These are phyloP conservation scores for Hylaeus volcanicus DNA, from an alignment of 1,140 invertebrate genomes.

Conservation along the genomic window DNA sequence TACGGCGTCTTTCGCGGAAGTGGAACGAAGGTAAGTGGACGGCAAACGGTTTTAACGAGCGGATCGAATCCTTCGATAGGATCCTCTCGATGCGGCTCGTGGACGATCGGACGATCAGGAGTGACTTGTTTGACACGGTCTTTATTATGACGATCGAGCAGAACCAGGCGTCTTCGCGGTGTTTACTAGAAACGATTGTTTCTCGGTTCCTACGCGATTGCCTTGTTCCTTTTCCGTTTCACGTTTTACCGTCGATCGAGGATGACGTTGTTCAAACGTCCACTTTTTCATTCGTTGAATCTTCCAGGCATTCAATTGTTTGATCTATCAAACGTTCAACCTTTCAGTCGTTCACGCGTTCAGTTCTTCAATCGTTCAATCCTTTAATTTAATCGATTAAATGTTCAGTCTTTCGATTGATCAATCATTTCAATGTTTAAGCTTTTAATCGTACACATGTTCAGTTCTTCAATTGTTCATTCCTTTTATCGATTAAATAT, in stretches of 20 bases:
- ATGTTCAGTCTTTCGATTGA: too few relatives aligned
- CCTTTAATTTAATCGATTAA: too few relatives aligned
- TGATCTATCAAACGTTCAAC: too few relatives aligned
- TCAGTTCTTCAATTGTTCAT: too few relatives aligned
- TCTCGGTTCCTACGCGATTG: slow-evolving; percentile 23
- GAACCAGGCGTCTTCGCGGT: not conserved
- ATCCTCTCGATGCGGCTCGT: not conserved
- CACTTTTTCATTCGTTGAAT: too few relatives aligned
- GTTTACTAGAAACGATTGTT: slow-evolving; percentile 20
- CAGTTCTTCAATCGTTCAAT: too few relatives aligned
- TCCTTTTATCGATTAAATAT: too few relatives aligned
- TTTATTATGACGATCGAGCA: slow-evolving; percentile 13
- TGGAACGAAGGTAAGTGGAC: slow-evolving; percentile 30
- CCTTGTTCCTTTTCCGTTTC: not conserved
- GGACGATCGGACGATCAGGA: slow-evolving; percentile 2
- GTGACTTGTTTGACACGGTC: slow-evolving; percentile 29
- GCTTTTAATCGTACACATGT: too few relatives aligned
- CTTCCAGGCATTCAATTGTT: too few relatives aligned
- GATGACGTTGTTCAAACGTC: too few relatives aligned
- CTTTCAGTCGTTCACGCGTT: too few relatives aligned
- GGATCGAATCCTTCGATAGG: slow-evolving; percentile 50
- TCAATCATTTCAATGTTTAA: too few relatives aligned
- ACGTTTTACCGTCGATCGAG: slow-evolving; percentile 8
- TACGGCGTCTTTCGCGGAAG: slow-evolving; percentile 29
- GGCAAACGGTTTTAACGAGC: slow-evolving; percentile 37